Conservation (phyloP, 2,797 vertebrate species). For the Apodemus agrarius region DNA sequence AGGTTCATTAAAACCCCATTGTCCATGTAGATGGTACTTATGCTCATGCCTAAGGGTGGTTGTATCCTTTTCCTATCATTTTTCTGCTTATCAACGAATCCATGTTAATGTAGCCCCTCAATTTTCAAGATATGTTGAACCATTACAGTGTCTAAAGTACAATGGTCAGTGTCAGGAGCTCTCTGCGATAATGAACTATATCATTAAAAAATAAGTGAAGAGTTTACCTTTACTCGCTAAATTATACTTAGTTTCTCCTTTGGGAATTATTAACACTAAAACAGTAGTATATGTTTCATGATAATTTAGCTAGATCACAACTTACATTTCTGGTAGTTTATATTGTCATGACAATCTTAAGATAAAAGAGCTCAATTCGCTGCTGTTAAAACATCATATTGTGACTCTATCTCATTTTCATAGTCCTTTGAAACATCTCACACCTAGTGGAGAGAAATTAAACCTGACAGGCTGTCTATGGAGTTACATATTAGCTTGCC, state of each 20-base stretch:
- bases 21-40: neutral
- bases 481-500: neutral
- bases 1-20: neutral
- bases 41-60: neutral
- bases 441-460: constrained; percentile 56
- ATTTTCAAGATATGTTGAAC: neutral
- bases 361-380: constrained; percentile 39
- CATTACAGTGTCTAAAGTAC: neutral
- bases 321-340: constrained; percentile 47
- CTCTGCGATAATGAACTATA: neutral
- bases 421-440: constrained; percentile 64
- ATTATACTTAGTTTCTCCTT: constrained; percentile 1
- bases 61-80: neutral
- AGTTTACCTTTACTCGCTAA: neutral
- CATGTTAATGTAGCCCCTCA: neutral
- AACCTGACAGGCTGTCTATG: neutral
- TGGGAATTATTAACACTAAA: constrained; percentile 7
- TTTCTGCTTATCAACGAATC: neutral
- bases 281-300: neutral
- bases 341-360: constrained; percentile 41
- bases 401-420: constrained; percentile 62
- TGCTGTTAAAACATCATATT: constrained; percentile 62
- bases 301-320: neutral
- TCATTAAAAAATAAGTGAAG: constrained; percentile 14
- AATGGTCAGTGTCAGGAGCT: neutral